Conservation (phyloP, 1,140 invertebrate genomes). For the Brachionus plicatilis region DNA sequence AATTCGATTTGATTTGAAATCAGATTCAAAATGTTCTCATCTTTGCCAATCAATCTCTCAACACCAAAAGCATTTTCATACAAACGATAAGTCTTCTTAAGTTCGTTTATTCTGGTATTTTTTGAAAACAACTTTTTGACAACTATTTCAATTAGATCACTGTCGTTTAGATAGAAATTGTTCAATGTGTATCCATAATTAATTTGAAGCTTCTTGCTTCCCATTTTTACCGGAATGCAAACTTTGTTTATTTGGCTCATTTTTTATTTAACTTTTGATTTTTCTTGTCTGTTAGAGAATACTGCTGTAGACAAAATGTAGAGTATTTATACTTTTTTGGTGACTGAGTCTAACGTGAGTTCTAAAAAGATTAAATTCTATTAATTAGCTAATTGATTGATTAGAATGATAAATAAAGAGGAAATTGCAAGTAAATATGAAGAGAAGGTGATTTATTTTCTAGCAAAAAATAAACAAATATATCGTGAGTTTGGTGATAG, state of each 20-base stretch:
- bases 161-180: not conserved
- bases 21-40: not conserved
- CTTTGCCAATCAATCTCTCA: not conserved
- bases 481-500: not conserved
- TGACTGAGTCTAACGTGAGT: not conserved
- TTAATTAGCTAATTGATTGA: slow-evolving; percentile 21
- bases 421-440: slow-evolving; percentile 14
- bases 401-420: slow-evolving; percentile 4
- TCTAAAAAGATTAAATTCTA: not conserved
- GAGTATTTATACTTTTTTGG: not conserved
- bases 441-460: not conserved
- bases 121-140: not conserved
- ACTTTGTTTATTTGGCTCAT: not conserved
- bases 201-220: not conserved
- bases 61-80: slow-evolving; percentile 15
- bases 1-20: not conserved
- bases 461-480: not conserved
- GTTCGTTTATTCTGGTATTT: no score
- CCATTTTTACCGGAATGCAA: not conserved
- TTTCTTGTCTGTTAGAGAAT: no score
- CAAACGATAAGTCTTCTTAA: not conserved
- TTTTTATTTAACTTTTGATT: not conserved
- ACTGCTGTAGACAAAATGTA: not conserved
- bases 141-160: not conserved
- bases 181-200: not conserved